Conservation (phyloP, 2,113 vertebrate genomes). For the Chaetodon auriga region DNA sequence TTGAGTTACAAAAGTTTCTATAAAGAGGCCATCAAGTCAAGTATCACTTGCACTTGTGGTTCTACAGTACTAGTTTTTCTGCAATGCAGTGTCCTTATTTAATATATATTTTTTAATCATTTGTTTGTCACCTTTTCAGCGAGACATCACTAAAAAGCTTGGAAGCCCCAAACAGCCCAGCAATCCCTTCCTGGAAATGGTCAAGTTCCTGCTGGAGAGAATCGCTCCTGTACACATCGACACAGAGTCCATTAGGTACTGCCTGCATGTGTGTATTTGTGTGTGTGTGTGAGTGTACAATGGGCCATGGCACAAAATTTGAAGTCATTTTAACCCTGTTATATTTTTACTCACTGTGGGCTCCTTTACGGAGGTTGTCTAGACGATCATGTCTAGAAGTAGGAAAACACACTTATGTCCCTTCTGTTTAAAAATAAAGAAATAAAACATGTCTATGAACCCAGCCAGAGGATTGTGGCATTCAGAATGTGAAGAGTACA, state of each 20-base stretch:
- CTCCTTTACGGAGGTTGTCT: too few species aligned
- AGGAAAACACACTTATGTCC: too few species aligned
- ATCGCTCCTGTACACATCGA: conserved; percentile 99
- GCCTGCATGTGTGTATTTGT: background rate
- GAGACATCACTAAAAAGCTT: conserved; percentile 97
- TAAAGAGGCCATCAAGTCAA: too few species aligned
- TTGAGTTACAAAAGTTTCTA: background rate
- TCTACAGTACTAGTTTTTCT: too few species aligned
- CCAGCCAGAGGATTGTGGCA: too few species aligned
- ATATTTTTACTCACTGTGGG: too few species aligned
- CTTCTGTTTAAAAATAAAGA: too few species aligned
- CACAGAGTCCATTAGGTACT: conserved; percentile 97
- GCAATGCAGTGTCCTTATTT: background rate
- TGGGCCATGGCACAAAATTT: background rate
- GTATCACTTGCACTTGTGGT: too few species aligned
- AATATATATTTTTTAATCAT: background rate
- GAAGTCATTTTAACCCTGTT: background rate
- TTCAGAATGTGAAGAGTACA: background rate
- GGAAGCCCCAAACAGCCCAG: conserved; percentile 97
- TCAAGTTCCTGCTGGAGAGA: conserved; percentile 96
- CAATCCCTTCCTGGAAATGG: conserved; percentile 98
- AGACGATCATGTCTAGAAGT: too few species aligned
- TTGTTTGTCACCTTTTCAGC: conserved; percentile 79
- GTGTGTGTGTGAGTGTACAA: too few species aligned
- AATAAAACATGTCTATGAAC: too few species aligned